Percentiles rank a stretch among this genome's conserved stretches.
phyloP scores from a whole-genome alignment of 2,888 invertebrate genomes.

The Troides oblongomaculatus region DNA sequence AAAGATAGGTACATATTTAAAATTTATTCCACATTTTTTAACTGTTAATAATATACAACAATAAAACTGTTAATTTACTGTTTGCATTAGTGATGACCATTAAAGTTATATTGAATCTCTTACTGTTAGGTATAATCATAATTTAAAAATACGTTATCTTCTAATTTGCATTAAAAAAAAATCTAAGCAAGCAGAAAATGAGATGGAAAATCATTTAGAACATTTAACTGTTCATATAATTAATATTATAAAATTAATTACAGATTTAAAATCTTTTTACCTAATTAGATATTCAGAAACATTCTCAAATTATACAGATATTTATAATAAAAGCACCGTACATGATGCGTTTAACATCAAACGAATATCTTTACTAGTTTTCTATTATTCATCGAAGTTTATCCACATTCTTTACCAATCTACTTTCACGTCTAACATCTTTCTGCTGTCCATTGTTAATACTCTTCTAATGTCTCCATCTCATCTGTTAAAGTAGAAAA shows the following conservation, averaged over 20 bases:
- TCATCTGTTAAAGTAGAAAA: conserved; percentile 53
- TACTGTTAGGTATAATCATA: conserved; percentile 56
- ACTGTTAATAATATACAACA: conserved; percentile 58
- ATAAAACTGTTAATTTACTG: conserved; percentile 54
- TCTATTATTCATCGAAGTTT: conserved; percentile 33
- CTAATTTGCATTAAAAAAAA: conserved; percentile 53
- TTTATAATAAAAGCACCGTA: conserved; percentile 59
- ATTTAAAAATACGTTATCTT: conserved; percentile 52
- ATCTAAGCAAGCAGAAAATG: conserved; percentile 58
- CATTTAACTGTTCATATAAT: conserved; percentile 40
- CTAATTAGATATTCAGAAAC: conserved; percentile 25
- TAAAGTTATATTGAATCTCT: conserved; percentile 54
- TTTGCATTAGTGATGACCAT: conserved; percentile 42
- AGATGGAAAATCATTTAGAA: conserved; percentile 61
- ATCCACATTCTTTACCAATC: conserved; percentile 33
- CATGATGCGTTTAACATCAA: conserved; percentile 52
- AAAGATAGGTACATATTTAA: conserved; percentile 28
- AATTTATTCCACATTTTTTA: conserved; percentile 33
- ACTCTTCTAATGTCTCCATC: conserved; percentile 63
- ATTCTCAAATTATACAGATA: conserved; percentile 43
- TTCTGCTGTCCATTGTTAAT: conserved; percentile 42
- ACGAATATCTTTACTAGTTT: conserved; percentile 38
- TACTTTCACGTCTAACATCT: conserved; percentile 36
- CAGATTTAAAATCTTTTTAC: conserved; percentile 26
- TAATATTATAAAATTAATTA: conserved; percentile 34